phyloP scores from a whole-genome alignment of 35 echinoderm and acorn worm genomes.

The Strongylocentrotus purpuratus region DNA sequence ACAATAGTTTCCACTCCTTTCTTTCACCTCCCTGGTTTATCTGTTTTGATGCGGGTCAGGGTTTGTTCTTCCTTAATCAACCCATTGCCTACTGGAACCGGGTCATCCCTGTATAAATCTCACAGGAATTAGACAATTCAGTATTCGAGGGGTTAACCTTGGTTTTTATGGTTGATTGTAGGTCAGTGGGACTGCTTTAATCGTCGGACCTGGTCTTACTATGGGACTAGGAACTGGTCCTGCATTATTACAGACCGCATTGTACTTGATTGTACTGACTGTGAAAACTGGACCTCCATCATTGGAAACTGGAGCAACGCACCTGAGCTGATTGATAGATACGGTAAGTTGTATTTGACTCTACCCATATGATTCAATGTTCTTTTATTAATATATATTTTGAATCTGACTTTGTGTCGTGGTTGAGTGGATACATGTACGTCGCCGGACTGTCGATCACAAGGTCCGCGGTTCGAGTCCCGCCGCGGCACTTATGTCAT shows the following conservation, averaged over 20 bases:
- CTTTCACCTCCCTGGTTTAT: too few species aligned
- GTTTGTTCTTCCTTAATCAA: too few species aligned
- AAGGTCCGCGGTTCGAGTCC: too few species aligned
- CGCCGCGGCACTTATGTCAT: too few species aligned
- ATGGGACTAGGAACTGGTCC: background rate
- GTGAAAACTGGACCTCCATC: conserved; percentile 38
- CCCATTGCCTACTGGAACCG: too few species aligned
- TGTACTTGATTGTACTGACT: conserved; percentile 21
- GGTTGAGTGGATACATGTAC: too few species aligned
- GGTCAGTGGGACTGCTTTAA: conserved; percentile 47
- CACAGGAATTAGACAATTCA: background rate
- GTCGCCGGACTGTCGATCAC: too few species aligned
- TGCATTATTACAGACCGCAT: background rate
- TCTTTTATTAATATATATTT: too few species aligned
- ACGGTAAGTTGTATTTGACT: background rate
- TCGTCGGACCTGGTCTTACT: background rate
- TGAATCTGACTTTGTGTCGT: too few species aligned
- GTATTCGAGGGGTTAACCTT: background rate
- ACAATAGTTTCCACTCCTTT: too few species aligned
- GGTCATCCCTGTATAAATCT: too few species aligned
- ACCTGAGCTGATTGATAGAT: background rate
- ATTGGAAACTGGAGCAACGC: background rate
- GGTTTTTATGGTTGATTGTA: background rate
- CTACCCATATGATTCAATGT: background rate
- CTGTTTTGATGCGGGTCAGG: too few species aligned